A percentile compares a stretch with the other conserved stretches of the same genome.
Evolutionary conservation across 2,888 invertebrate species (phyloP).

Genomic region (Sturmia bella): DNA sequence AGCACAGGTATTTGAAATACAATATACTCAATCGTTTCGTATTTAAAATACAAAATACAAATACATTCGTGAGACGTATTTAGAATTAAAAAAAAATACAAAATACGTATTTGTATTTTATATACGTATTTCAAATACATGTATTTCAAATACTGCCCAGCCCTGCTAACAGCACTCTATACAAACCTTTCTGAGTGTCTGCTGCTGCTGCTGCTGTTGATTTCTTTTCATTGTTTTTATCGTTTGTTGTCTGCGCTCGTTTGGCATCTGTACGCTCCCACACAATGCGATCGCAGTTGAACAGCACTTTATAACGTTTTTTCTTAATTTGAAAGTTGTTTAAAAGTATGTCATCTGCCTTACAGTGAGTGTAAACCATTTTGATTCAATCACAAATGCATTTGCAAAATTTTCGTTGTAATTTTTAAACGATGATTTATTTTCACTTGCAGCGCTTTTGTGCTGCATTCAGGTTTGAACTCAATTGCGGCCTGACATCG

Average conservation of each 20-base stretch:
- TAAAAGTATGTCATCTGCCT: slow-evolving; percentile 78
- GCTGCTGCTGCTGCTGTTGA: slow-evolving; percentile 30
- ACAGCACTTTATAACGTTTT: slow-evolving; percentile 85
- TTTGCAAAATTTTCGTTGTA: slow-evolving; percentile 50
- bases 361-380: slow-evolving; percentile 47
- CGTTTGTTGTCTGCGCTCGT: slow-evolving; percentile 79
- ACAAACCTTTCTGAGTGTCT: slow-evolving; percentile 59
- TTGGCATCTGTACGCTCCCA: slow-evolving; percentile 83
- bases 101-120: too few species aligned
- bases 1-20: too few species aligned
- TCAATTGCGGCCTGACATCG: slow-evolving; percentile 15
- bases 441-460: slow-evolving; percentile 25
- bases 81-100: too few species aligned
- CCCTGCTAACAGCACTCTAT: too few species aligned
- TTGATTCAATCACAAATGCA: slow-evolving; percentile 43
- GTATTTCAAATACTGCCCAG: too few species aligned
- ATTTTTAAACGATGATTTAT: slow-evolving; percentile 42
- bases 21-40: too few species aligned
- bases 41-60: too few species aligned
- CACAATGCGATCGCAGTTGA: slow-evolving; percentile 84
- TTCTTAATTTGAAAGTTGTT: slow-evolving; percentile 85
- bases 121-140: too few species aligned
- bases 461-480: slow-evolving; percentile 17
- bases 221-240: slow-evolving; percentile 38
- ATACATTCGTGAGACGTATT: too few species aligned